phyloP scores from a whole-genome alignment of 2,797 vertebrate species.

The Echiichthys vipera region DNA sequence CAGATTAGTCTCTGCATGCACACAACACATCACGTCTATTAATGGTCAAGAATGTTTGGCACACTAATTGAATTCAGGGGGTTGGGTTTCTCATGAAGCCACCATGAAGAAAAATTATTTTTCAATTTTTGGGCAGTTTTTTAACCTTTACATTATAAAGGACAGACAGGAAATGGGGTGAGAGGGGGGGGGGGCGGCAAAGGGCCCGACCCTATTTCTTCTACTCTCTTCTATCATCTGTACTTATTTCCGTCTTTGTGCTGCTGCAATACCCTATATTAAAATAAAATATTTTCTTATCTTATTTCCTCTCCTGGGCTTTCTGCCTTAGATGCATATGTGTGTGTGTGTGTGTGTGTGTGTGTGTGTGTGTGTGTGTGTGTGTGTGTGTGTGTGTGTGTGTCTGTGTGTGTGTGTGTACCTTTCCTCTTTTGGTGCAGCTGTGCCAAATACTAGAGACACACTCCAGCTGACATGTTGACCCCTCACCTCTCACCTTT shows the following conservation, averaged over 20 bases:
- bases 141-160: too few relatives aligned
- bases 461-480: constrained; percentile 80
- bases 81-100: background rate
- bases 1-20: background rate
- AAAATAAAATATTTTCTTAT: too few relatives aligned
- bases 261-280: too few relatives aligned
- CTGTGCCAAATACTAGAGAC: constrained; percentile 81
- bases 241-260: too few relatives aligned
- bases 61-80: background rate
- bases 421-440: constrained; percentile 56
- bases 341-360: background rate
- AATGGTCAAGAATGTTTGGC: background rate
- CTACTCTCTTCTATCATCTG: too few relatives aligned
- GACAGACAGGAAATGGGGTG: too few relatives aligned
- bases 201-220: too few relatives aligned
- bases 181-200: too few relatives aligned
- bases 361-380: background rate
- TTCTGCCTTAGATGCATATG: constrained; percentile 8
- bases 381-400: constrained; percentile 15
- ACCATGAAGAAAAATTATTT: too few relatives aligned
- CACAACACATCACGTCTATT: constrained; percentile 1
- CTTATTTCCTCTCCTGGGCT: background rate
- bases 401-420: too few relatives aligned
- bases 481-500: constrained; percentile 80
- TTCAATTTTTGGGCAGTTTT: too few relatives aligned